Evolutionary conservation across 2,113 vertebrate genomes (phyloP).

Genomic region (Anthoscopus minutus): DNA sequence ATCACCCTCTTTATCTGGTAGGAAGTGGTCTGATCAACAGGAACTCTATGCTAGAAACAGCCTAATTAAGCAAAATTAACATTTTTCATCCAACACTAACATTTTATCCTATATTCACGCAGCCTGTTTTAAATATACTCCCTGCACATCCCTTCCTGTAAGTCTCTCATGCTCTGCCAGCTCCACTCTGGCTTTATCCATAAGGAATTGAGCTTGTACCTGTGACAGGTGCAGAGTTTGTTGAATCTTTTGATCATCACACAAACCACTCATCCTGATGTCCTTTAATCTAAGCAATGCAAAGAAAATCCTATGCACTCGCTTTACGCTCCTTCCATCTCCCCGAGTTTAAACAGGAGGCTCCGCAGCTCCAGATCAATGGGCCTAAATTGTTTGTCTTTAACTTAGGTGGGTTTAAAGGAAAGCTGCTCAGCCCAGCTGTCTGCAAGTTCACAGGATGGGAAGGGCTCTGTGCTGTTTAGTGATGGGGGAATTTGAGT

Average conservation of each 20-base stretch:
- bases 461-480: constrained; percentile 22
- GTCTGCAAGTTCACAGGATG: constrained; percentile 8
- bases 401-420: constrained; percentile 51
- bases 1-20: background rate
- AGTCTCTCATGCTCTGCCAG: constrained; percentile 60
- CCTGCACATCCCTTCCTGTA: background rate
- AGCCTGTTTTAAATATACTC: constrained; percentile 29
- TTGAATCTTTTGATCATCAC: constrained; percentile 68
- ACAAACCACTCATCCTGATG: constrained; percentile 49
- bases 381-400: constrained; percentile 63
- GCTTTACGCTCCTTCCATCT: constrained; percentile 37
- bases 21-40: constrained; percentile 1
- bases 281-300: constrained; percentile 66
- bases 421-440: constrained; percentile 54
- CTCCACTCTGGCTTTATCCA: constrained; percentile 51
- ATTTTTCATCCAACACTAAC: constrained; percentile 13
- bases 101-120: constrained; percentile 37
- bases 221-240: constrained; percentile 62
- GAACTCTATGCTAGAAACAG: background rate
- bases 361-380: constrained; percentile 56
- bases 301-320: constrained; percentile 32
- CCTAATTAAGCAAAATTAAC: constrained; percentile 58
- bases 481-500: background rate
- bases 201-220: constrained; percentile 50
- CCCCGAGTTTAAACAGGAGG: constrained; percentile 41